A percentile compares a stretch with the other conserved stretches of the same genome.
phyloP scores from a whole-genome alignment of 2,113 vertebrate genomes.

The Rousettus leschenaultii region DNA sequence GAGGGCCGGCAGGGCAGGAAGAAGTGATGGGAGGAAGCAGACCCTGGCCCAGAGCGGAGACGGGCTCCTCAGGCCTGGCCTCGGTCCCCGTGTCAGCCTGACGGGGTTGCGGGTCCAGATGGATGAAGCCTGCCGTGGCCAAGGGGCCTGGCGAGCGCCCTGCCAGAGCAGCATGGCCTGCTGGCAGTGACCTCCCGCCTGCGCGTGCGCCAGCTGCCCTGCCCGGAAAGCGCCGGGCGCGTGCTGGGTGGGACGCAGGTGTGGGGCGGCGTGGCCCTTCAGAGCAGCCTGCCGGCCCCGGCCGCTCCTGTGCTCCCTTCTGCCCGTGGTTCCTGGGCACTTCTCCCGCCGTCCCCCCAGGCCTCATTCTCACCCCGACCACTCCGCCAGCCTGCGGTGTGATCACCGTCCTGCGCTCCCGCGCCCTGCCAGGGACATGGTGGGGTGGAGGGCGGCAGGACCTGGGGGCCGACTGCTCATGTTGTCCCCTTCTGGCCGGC shows the following conservation, averaged over 20 bases:
- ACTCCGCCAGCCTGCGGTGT: background rate
- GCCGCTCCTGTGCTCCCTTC: too few species aligned
- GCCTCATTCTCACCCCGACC: background rate
- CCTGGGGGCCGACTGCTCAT: background rate
- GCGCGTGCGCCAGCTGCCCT: background rate
- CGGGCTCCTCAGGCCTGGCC: background rate
- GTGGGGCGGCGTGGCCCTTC: background rate
- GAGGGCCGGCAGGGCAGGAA: background rate
- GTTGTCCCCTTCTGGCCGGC: background rate
- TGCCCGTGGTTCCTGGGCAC: background rate
- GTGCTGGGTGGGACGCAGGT: background rate
- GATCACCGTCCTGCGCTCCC: too few species aligned
- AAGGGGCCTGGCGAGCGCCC: background rate
- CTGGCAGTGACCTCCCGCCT: background rate
- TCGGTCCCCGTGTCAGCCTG: background rate
- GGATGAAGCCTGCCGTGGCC: background rate
- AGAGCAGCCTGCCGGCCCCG: background rate
- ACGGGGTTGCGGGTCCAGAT: conserved; percentile 38
- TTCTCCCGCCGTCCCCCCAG: background rate
- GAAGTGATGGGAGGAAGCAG: background rate
- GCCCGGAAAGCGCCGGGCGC: background rate
- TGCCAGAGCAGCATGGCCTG: background rate
- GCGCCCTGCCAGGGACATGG: fast-evolving
- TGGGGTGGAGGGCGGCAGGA: background rate
- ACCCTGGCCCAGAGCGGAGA: background rate